Evolutionary conservation across 2,797 vertebrate species (phyloP).

Genomic region (Mionectes olivaceus): DNA sequence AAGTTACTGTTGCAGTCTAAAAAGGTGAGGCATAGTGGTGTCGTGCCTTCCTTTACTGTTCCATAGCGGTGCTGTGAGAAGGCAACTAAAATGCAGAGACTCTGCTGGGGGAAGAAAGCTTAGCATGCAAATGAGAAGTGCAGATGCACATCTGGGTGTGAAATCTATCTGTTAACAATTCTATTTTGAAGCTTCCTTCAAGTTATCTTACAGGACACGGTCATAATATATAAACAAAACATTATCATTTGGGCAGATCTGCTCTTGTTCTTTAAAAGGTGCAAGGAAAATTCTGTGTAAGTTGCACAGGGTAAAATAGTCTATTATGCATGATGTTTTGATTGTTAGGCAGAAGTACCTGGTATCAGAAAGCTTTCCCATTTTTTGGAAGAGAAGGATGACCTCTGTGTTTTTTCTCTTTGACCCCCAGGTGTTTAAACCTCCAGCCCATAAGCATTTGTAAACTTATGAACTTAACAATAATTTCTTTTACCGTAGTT

Average conservation of each 20-base stretch:
- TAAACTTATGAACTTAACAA: background rate
- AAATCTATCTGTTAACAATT: background rate
- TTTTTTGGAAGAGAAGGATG: background rate
- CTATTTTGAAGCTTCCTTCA: background rate
- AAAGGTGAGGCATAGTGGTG: background rate
- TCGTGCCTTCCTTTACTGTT: background rate
- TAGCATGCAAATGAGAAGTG: background rate
- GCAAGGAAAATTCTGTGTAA: background rate
- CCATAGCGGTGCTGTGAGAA: background rate
- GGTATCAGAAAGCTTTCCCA: background rate
- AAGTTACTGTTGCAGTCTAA: background rate
- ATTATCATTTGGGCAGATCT: background rate
- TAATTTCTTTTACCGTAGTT: background rate
- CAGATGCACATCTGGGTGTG: background rate
- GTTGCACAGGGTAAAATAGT: background rate
- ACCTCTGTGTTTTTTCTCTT: background rate
- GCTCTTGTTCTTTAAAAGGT: background rate
- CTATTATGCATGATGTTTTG: rapidly evolving
- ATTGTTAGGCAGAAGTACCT: background rate
- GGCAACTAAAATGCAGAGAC: background rate
- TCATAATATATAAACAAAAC: background rate
- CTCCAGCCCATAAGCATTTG: background rate
- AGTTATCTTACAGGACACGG: background rate
- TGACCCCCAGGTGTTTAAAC: background rate
- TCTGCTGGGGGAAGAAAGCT: background rate